A percentile compares a stretch with the other conserved stretches of the same genome.
phyloP scores from a whole-genome alignment of 2,888 invertebrate genomes.

The Metacarcinus magister region DNA sequence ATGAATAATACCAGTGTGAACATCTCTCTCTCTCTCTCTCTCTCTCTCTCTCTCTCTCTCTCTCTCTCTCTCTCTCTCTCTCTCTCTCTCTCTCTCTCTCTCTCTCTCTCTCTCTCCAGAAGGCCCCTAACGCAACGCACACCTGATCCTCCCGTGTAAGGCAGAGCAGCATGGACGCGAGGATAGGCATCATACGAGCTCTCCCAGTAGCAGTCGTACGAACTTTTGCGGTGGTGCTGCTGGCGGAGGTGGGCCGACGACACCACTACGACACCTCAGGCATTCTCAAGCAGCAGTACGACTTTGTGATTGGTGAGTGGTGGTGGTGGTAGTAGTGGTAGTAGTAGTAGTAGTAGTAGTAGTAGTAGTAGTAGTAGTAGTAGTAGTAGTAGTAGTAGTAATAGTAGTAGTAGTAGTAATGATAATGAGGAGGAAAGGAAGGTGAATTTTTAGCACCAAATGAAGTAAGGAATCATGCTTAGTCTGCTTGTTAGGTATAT shows the following conservation, averaged over 20 bases:
- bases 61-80: slow-evolving; percentile 29
- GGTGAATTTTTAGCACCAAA: no score
- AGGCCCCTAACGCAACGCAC: background rate
- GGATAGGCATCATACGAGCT: background rate
- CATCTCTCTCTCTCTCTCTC: background rate
- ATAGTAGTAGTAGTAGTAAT: background rate
- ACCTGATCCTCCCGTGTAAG: background rate
- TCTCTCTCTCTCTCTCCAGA: slow-evolving; percentile 34
- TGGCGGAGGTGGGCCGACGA: background rate
- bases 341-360: background rate
- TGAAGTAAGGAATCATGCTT: no score
- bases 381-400: slow-evolving; percentile 26
- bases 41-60: slow-evolving; percentile 60
- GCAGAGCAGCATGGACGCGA: background rate
- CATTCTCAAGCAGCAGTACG: slow-evolving; percentile 7
- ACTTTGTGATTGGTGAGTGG: slow-evolving; percentile 53
- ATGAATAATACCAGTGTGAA: background rate
- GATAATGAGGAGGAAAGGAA: no score
- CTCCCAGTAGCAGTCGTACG: background rate
- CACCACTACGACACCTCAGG: slow-evolving; percentile 43
- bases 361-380: slow-evolving; percentile 26
- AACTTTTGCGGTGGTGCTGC: background rate
- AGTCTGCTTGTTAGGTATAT: no score
- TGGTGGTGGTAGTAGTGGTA: background rate
- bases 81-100: slow-evolving; percentile 26